Base-by-base conservation (phyloP, 2,797 vertebrate species). In the Micropoecilia bifurca region DNA sequence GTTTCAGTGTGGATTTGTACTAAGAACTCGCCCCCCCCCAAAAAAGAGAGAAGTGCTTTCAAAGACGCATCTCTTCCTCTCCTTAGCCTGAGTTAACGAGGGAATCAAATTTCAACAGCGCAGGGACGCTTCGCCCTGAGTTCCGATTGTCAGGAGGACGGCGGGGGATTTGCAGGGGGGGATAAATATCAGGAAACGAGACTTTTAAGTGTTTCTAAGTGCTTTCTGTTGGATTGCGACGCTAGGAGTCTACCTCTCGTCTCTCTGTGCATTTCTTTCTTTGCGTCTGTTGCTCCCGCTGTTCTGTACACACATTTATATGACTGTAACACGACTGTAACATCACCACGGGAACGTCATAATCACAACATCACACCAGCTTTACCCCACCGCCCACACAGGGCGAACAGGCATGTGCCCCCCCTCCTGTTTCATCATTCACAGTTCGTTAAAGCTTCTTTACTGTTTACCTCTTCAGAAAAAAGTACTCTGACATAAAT, bases 141-240 rank as follows among this genome's bases (percentile, higher is more conserved):
- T 92, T 94, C 93, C 95, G 97, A 98, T 98, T 99, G 98, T 99
- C 97, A 94, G 91, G 87, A 33, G 91, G 87, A 33, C 63, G 59
- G 61, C 12, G 59, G 39, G 53, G 61, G 90, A 12, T 59, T 45
- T 7, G 41, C 22, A 90, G 83, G 83, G 94, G 84, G 84, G 94
- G 94, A 84, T 85, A 82, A 89, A 81, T 78, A 77, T 91, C 94
- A 94, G 55, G 69, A 73, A 33, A 63, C 30, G 18, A 66, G 33
- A 66, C 61, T 22, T 59, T 66, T 66, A 66, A 33, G 75, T 80
- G 69, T 77, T 72, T 73, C 74, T 86, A 97, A 97, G 96, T 97
- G 97, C 96, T 97, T 94, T 96, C 89, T 95, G 93, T 95, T 95
- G 92, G 93, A 95, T 82, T 84, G 84, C 92, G 80, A 90, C 71